These are phyloP conservation scores for Pristionchus japonicus DNA, from an alignment of 2,888 invertebrate species.

Conservation along the genomic window DNA sequence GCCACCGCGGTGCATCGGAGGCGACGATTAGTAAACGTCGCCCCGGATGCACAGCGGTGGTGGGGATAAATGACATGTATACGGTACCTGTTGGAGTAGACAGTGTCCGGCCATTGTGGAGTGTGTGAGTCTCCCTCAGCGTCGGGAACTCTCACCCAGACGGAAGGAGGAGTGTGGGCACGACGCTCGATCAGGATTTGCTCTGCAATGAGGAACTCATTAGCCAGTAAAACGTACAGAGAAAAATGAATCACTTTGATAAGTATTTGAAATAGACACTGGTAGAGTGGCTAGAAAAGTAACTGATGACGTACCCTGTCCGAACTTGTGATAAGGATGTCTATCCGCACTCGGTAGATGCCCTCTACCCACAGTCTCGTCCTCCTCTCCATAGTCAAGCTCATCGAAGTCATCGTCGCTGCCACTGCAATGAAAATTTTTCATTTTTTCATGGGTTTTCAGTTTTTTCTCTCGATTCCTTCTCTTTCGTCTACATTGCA, in stretches of 20 bases:
- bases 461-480: too few species aligned
- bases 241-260: too few species aligned
- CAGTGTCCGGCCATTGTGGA: slow-evolving; percentile 54
- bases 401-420: slow-evolving; percentile 55
- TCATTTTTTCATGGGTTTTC: neutral
- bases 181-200: slow-evolving; percentile 69
- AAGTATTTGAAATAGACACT: neutral
- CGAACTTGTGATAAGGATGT: slow-evolving; percentile 63
- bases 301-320: slow-evolving; percentile 57
- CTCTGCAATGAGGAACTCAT: slow-evolving; percentile 52
- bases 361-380: slow-evolving; percentile 43
- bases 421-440: slow-evolving; percentile 27
- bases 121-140: slow-evolving; percentile 39
- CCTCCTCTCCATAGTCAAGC: slow-evolving; percentile 45
- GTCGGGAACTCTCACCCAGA: slow-evolving; percentile 65
- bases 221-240: too few species aligned
- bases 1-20: neutral
- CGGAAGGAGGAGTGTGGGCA: slow-evolving; percentile 72
- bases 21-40: neutral
- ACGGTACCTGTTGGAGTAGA: slow-evolving; percentile 9
- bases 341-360: slow-evolving; percentile 49
- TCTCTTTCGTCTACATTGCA: neutral
- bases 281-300: neutral
- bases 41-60: neutral
- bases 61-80: neutral